phyloP scores from a whole-genome alignment of 2,797 vertebrate species.

The Acomys russatus region DNA sequence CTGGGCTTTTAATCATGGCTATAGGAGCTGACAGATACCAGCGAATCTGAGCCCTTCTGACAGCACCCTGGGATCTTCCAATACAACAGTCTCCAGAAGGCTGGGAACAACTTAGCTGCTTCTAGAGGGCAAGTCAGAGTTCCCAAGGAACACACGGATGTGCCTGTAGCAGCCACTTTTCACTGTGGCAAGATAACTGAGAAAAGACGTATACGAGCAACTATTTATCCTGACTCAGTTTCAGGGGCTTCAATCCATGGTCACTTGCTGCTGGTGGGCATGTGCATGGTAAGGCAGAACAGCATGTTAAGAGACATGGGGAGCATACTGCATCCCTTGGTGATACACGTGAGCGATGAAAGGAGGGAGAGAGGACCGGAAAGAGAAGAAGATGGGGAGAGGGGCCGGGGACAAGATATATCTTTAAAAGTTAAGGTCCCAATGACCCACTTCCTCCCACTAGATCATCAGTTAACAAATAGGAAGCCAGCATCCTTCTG shows the following conservation, averaged over 20 bases:
- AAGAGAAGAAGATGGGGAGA: neutral
- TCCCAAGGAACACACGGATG: neutral
- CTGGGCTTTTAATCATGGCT: neutral
- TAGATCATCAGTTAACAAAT: neutral
- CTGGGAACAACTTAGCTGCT: neutral
- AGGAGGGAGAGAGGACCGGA: neutral
- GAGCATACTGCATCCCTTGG: neutral
- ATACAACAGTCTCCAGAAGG: slow-evolving; percentile 10
- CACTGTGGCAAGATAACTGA: neutral
- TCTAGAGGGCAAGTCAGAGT: neutral
- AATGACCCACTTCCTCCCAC: neutral
- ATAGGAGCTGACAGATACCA: neutral
- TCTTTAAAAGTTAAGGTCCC: neutral
- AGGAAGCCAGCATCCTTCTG: neutral
- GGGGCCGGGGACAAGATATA: neutral
- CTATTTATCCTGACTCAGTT: neutral
- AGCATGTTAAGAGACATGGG: neutral
- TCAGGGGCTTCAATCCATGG: neutral
- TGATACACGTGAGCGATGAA: neutral
- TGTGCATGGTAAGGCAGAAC: neutral
- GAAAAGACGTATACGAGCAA: neutral
- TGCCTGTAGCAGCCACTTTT: neutral
- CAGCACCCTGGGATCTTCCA: neutral
- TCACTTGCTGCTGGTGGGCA: neutral
- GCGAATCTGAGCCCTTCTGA: neutral